These are phyloP conservation scores for Brevimyrus niger DNA, from an alignment of 2,113 vertebrate species.

Conservation along the genomic window DNA sequence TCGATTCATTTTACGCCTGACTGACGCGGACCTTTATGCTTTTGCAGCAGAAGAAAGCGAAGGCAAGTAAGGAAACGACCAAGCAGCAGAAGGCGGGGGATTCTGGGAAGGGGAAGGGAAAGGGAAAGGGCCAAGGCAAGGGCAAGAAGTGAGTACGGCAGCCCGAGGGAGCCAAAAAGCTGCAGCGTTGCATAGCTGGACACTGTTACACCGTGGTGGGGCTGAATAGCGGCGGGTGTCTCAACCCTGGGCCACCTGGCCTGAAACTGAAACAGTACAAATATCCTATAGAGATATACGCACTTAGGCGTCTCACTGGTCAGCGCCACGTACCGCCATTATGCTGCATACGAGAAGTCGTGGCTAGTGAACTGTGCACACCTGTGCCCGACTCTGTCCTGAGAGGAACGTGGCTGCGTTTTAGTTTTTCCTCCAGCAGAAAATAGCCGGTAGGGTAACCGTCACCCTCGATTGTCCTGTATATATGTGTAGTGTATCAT, in stretches of 20 bases:
- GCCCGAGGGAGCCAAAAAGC: background rate
- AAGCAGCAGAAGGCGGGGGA: conserved; percentile 69
- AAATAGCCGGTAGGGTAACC: background rate
- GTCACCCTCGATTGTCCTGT: background rate
- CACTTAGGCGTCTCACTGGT: background rate
- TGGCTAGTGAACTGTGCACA: background rate
- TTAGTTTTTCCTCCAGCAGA: background rate
- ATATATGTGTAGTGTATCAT: conserved; percentile 17
- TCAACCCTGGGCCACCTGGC: background rate
- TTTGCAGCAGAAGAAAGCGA: conserved; percentile 74
- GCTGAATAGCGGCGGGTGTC: background rate
- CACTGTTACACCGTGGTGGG: background rate
- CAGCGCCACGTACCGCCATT: background rate
- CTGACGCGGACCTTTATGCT: background rate
- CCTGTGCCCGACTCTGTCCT: background rate
- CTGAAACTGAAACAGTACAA: background rate
- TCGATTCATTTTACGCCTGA: background rate
- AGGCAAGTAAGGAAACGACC: conserved; percentile 63
- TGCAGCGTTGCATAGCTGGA: background rate
- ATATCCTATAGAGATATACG: background rate
- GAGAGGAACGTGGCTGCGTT: background rate
- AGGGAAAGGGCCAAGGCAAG: conserved; percentile 65
- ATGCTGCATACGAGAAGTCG: background rate
- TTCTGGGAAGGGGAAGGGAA: conserved; percentile 72
- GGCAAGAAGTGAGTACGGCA: conserved; percentile 59